phyloP scores from a whole-genome alignment of 2,797 vertebrate genomes.

The Mionectes olivaceus region DNA sequence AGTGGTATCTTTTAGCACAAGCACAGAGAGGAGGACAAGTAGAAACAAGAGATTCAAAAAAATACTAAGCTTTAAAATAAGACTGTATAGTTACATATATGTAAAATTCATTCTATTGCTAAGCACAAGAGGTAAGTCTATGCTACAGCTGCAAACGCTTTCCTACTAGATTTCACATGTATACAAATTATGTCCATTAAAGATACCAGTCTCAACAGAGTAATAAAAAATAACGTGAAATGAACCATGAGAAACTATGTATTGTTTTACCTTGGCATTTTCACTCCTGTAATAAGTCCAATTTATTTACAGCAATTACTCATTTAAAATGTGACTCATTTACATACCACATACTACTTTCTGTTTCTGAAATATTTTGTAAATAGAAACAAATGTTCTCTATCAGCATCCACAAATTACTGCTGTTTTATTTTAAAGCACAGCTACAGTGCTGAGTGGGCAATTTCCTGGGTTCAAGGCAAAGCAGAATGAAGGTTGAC shows the following conservation, averaged over 20 bases:
- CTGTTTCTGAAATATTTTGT: not conserved
- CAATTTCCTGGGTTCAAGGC: not conserved
- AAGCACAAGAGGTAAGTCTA: not conserved
- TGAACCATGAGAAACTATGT: not conserved
- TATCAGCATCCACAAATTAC: not conserved
- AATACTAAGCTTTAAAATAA: not conserved
- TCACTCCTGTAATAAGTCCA: not conserved
- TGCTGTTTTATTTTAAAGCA: not conserved
- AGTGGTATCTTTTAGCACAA: not conserved
- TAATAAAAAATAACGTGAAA: not conserved
- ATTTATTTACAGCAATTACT: not conserved
- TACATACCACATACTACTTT: not conserved
- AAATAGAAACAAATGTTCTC: slow-evolving; percentile 3
- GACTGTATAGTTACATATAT: not conserved
- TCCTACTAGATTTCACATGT: not conserved
- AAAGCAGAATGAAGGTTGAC: not conserved
- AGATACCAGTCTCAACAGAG: not conserved
- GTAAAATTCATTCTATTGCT: not conserved
- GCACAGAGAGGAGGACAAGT: not conserved
- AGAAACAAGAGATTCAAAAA: not conserved
- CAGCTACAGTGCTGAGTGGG: not conserved
- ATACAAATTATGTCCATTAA: not conserved
- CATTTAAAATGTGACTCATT: not conserved
- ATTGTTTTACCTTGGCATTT: not conserved
- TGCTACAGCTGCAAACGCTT: not conserved